Base-by-base conservation (phyloP, 1,140 invertebrate genomes). In the Drosophila nigromelanica region DNA sequence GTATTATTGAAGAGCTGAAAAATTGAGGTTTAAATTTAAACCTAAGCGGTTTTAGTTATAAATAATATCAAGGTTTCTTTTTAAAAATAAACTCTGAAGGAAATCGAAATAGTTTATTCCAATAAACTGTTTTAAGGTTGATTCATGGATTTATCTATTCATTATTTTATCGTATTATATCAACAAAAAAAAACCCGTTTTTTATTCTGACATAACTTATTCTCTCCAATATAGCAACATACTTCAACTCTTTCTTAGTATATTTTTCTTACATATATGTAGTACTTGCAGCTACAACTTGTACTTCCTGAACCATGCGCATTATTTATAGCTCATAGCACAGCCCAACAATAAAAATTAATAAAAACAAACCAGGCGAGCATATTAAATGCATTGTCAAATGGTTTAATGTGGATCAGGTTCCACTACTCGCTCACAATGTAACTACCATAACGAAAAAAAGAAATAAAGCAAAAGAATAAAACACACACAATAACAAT, bases 361-460 rank as follows among this genome's bases (percentile, higher is more conserved):
- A 87, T 87, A 89, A 87, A 78, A 87, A 70, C 78, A 89, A 82
- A 64, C 67, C 64, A 39, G 43, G 64, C 69, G 15, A 66, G 83
- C 82, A 86, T 87, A 87, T 87, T 87, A 86, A 86, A 86, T 78
- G 82, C 83, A 73, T 76, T 87, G 73, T 87, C 83, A 82, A 87
- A 87, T 87, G 82, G 83, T 87, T 87, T 87, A 87, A 87, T 87
- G 69, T 79, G 63, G 58, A 18, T 66, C 60, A 58, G 48, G 51
- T 39, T 47, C 10, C 21, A 27, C 24, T 24, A 14, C 54, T 48
- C 55, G 48, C 18, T 12, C 24, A 42, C 51, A 51, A 50, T 78
- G 69, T 76, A 79, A 76, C 76, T 69, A 83, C 80, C 82, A 58
- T 27, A 27, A 27, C 27, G 27, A 27, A 27, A 5, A 27, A 1